Evolutionary conservation across 2,113 vertebrate species (phyloP).

Genomic region (Rutilus rutilus): DNA sequence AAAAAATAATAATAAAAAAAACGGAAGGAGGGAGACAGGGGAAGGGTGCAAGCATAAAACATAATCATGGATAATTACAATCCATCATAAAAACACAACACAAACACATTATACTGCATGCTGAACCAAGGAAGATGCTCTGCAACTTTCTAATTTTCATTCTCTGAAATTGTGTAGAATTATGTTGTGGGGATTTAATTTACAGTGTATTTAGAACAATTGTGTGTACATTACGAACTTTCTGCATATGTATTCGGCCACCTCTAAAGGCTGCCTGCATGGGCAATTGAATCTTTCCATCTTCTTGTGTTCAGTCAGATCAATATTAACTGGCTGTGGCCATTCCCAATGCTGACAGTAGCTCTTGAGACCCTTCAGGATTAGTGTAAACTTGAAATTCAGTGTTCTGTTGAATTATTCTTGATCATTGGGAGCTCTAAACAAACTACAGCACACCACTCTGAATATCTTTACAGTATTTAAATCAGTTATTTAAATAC

Average conservation of each 20-base stretch:
- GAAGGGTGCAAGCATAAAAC: conserved; percentile 79
- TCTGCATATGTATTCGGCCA: background rate
- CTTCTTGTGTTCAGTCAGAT: conserved; percentile 79
- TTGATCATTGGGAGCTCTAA: background rate
- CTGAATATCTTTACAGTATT: background rate
- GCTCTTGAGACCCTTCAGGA: conserved; percentile 29
- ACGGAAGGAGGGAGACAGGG: conserved; percentile 67
- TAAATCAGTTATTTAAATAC: background rate
- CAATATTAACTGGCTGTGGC: conserved; percentile 60
- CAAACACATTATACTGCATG: conserved; percentile 89
- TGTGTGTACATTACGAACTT: background rate
- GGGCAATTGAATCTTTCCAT: conserved; percentile 49
- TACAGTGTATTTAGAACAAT: background rate
- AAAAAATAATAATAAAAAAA: conserved; percentile 66
- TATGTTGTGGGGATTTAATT: background rate
- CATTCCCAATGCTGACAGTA: conserved; percentile 30
- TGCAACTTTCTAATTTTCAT: conserved; percentile 8
- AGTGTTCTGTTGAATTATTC: too few relatives aligned
- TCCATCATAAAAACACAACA: conserved; percentile 68
- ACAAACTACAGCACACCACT: background rate
- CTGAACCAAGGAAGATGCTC: conserved; percentile 79
- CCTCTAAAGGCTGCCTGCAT: background rate
- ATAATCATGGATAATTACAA: conserved; percentile 84
- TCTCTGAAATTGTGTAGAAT: background rate
- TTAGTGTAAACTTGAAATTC: conserved; percentile 13